phyloP scores from a whole-genome alignment of 2,888 invertebrate species.

The Chrysolina americana region DNA sequence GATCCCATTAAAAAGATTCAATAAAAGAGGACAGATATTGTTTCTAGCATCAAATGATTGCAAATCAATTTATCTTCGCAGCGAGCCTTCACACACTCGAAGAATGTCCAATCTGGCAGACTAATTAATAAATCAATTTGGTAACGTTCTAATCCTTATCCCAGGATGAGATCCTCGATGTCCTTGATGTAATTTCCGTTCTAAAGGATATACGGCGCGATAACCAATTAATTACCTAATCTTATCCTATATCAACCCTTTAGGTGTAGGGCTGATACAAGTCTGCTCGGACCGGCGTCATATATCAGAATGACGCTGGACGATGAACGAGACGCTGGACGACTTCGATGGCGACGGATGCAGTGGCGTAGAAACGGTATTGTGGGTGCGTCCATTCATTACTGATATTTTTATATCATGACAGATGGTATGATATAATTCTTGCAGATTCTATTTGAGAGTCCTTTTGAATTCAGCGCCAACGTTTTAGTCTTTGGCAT shows the following conservation, averaged over 20 bases:
- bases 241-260: conserved; percentile 64
- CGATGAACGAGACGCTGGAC: conserved; percentile 31
- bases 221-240: conserved; percentile 69
- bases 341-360: neutral
- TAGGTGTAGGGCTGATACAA: conserved; percentile 58
- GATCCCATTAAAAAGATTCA: no score
- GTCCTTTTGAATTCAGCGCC: no score
- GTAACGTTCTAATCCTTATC: conserved; percentile 56
- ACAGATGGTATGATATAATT: no score
- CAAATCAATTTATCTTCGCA: neutral
- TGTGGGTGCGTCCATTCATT: no score
- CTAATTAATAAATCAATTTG: conserved; percentile 60
- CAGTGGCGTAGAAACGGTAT: conserved; percentile 27
- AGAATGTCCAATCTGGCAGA: conserved; percentile 48
- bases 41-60: neutral
- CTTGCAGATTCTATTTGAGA: no score
- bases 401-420: no score
- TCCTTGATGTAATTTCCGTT: conserved; percentile 59
- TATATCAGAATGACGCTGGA: conserved; percentile 55
- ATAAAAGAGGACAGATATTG: neutral
- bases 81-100: conserved; percentile 34
- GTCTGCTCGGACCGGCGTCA: conserved; percentile 53
- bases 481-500: no score
- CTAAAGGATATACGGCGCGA: conserved; percentile 58
- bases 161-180: conserved; percentile 55